Conservation (phyloP, 64 coral and sea anemone species). For the Stichodactyla helianthus region DNA sequence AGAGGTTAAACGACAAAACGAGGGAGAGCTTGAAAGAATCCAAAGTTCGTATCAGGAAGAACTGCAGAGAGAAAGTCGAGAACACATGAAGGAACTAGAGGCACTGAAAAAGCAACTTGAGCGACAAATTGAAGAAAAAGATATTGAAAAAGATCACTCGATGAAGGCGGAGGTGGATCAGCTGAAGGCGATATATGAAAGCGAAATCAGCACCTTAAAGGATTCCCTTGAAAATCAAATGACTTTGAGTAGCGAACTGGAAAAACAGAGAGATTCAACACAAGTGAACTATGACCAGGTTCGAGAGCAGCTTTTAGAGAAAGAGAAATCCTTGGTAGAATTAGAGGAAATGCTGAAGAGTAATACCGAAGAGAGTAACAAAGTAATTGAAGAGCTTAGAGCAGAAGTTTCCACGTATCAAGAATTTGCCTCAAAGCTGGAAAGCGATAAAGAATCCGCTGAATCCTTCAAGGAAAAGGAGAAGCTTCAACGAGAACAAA, state of each 20-base stretch:
- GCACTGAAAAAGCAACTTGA: constrained; percentile 46
- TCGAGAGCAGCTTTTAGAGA: constrained; percentile 29
- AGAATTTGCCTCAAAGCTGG: constrained; percentile 27
- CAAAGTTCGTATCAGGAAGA: constrained; percentile 58
- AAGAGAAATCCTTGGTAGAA: constrained; percentile 43
- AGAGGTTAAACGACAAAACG: constrained; percentile 28
- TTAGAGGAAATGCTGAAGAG: constrained; percentile 30
- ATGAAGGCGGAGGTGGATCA: constrained; percentile 66
- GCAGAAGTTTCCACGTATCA: constrained; percentile 20
- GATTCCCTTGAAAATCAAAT: constrained; percentile 66
- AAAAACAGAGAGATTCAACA: constrained; percentile 43
- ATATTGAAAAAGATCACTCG: constrained; percentile 54
- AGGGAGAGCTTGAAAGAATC: constrained; percentile 48
- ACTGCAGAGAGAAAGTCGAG: constrained; percentile 32
- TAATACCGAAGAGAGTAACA: background rate
- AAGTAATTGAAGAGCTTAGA: background rate
- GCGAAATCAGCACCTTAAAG: constrained; percentile 53
- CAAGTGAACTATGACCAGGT: background rate
- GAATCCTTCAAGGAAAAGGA: constrained; percentile 15
- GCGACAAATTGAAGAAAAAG: constrained; percentile 64
- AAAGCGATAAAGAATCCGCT: constrained; percentile 20
- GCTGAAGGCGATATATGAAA: constrained; percentile 66
- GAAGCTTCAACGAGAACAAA: constrained; percentile 41
- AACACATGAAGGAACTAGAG: constrained; percentile 62
- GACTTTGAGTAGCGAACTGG: constrained; percentile 43